phyloP scores from a whole-genome alignment of 1,140 invertebrate genomes.

The Zaprionus inermis region DNA sequence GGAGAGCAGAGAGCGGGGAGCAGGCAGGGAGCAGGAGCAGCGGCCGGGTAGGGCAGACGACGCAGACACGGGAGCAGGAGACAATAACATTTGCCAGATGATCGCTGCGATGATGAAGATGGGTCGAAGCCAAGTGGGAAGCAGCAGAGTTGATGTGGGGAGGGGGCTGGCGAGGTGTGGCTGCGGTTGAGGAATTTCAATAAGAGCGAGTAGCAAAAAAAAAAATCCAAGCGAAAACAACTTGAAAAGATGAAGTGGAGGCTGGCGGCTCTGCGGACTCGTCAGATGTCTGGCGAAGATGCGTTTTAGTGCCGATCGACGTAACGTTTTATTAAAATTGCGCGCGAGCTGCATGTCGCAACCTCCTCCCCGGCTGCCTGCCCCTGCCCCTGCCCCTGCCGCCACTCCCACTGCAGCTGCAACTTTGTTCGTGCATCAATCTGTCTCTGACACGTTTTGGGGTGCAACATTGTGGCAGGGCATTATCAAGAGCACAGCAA shows the following conservation, averaged over 20 bases:
- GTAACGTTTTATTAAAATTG: constrained; percentile 47
- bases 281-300: constrained; percentile 23
- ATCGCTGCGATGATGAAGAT: constrained; percentile 21
- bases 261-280: constrained; percentile 19
- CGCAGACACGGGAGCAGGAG: constrained; percentile 7
- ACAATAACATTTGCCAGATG: constrained; percentile 51
- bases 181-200: constrained; percentile 65
- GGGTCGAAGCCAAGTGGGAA: constrained; percentile 1
- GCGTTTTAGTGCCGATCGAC: constrained; percentile 47
- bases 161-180: constrained; percentile 13
- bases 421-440: constrained; percentile 62
- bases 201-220: constrained; percentile 35
- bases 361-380: neutral
- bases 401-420: neutral
- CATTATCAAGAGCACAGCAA: constrained; percentile 47
- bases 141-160: neutral
- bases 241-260: constrained; percentile 23
- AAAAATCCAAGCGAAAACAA: constrained; percentile 3
- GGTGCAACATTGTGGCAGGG: constrained; percentile 67
- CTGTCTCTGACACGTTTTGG: constrained; percentile 62
- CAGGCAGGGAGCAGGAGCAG: neutral
- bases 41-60: neutral
- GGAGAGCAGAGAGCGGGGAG: neutral
- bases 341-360: neutral
- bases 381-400: neutral